Evolutionary conservation across 1,140 invertebrate species (phyloP).

Genomic region (Sinella curviseta): DNA sequence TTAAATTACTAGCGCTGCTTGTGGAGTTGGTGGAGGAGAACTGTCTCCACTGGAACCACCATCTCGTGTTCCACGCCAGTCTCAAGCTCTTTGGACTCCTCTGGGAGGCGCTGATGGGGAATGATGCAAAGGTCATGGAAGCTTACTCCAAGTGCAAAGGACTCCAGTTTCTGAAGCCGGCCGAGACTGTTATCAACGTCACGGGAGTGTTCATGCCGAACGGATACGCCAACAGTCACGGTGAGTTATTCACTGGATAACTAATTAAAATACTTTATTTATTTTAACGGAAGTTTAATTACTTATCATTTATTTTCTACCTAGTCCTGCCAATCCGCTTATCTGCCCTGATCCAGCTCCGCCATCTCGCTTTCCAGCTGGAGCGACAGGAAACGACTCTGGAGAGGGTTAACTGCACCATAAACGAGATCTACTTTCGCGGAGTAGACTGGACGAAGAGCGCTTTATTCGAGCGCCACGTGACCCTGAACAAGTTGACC

Average conservation of each 20-base stretch:
- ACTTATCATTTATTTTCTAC: background rate
- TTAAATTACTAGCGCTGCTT: background rate
- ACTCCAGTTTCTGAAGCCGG: background rate
- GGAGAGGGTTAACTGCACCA: background rate
- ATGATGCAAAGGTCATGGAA: background rate
- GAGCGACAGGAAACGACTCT: background rate
- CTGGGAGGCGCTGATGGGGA: background rate
- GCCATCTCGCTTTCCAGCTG: too few species aligned
- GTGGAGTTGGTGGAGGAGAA: background rate
- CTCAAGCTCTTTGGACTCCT: background rate
- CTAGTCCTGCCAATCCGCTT: background rate
- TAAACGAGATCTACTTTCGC: background rate
- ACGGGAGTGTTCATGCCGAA: background rate
- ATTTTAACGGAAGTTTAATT: background rate
- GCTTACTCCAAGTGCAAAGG: background rate
- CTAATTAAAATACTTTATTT: background rate
- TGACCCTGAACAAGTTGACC: background rate
- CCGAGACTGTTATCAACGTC: background rate
- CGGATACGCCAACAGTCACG: background rate
- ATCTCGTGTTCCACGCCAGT: background rate
- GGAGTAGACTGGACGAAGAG: background rate
- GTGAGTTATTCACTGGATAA: background rate
- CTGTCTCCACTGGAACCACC: background rate
- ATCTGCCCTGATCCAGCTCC: background rate
- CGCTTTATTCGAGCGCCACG: background rate